These are phyloP conservation scores for Eulacestoma nigropectus DNA, from an alignment of 2,113 vertebrate species.

Conservation along the genomic window DNA sequence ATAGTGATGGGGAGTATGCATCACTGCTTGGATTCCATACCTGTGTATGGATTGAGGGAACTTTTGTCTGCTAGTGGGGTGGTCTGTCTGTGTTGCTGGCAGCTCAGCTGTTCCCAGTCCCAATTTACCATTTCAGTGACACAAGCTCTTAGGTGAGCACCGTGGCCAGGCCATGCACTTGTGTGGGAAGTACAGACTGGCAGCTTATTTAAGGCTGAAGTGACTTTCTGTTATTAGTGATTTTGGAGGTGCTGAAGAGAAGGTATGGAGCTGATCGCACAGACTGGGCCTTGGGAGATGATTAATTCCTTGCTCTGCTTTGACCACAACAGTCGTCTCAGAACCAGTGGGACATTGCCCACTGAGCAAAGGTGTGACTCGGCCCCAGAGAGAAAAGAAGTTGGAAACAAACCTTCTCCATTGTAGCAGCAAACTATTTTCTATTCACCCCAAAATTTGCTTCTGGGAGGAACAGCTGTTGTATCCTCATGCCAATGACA, in stretches of 20 bases:
- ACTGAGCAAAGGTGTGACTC: no score
- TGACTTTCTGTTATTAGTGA: neutral
- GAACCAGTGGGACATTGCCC: neutral
- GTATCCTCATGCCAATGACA: rapidly evolving
- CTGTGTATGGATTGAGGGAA: neutral
- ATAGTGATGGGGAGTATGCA: neutral
- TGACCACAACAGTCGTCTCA: neutral
- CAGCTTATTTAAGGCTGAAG: neutral
- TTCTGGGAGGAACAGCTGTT: neutral
- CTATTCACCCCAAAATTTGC: neutral
- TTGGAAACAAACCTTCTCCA: neutral
- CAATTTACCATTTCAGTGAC: neutral
- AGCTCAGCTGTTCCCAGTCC: neutral
- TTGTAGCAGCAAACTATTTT: neutral
- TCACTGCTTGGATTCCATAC: neutral
- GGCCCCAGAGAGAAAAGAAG: neutral
- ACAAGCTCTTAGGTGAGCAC: neutral
- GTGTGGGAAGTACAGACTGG: neutral
- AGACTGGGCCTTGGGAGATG: rapidly evolving
- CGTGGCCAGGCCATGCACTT: rapidly evolving
- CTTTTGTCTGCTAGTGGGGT: neutral
- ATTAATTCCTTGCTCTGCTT: neutral
- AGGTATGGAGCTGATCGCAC: neutral
- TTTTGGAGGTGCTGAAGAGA: neutral
- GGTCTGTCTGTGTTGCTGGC: neutral